These are phyloP conservation scores for Malachius bipustulatus DNA, from an alignment of 2,888 invertebrate genomes.

Conservation along the genomic window DNA sequence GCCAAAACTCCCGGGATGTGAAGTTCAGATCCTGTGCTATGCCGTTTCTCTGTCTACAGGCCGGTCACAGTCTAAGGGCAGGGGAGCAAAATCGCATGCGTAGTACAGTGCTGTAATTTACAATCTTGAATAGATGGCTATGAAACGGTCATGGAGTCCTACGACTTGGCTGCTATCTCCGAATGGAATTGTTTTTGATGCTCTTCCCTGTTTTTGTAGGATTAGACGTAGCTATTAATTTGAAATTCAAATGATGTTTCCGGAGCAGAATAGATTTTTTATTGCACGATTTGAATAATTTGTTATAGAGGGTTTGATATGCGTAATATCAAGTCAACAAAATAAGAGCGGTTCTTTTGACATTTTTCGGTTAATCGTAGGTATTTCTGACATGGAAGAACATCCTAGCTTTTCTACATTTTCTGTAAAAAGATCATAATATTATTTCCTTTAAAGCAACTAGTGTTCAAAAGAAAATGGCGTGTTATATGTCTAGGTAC, in stretches of 20 bases:
- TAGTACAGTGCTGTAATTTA: constrained; percentile 31
- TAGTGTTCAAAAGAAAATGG: no score
- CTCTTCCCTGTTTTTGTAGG: constrained; percentile 23
- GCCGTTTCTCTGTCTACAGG: not conserved
- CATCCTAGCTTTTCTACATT: no score
- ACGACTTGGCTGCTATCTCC: constrained; percentile 24
- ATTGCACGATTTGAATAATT: not conserved
- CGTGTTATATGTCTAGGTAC: no score
- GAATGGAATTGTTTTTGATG: constrained; percentile 33
- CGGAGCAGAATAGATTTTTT: not conserved
- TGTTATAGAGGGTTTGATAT: constrained; percentile 5
- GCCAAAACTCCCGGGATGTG: constrained; percentile 41
- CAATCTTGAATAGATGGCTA: constrained; percentile 32
- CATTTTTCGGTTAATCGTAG: no score
- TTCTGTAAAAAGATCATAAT: no score
- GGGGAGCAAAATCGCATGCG: constrained; percentile 29
- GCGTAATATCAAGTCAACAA: no score
- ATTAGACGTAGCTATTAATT: constrained; percentile 14
- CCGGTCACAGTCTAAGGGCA: constrained; percentile 21
- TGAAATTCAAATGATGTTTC: not conserved
- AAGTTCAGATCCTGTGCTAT: constrained; percentile 27
- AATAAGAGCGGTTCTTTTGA: no score
- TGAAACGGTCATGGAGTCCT: constrained; percentile 30
- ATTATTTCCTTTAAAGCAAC: no score
- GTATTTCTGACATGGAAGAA: no score